Evolutionary conservation across 2,113 vertebrate genomes (phyloP), one percentile per base, ranked within the genome.

Genomic region (Struthio camelus): DNA sequence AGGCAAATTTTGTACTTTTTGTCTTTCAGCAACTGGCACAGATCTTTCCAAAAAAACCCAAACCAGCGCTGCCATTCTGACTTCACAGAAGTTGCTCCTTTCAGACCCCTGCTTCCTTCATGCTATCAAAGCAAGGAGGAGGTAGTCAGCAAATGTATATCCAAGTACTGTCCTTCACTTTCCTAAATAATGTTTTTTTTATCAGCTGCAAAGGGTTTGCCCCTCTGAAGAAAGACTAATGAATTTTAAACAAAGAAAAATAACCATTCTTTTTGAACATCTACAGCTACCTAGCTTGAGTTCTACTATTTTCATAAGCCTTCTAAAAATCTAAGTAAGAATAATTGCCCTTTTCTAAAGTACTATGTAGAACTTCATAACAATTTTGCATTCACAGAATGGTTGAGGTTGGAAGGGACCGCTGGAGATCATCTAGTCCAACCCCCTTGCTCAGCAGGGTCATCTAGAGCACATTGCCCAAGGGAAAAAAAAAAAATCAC

Each of bases 91-190:
- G 72, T 72, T 88, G 81, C 62, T 93, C 24, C 32, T 96, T 92
- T 92, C 32, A 59, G 66, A 81, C 75, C 84, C 93, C 93, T 95
- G 51, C 93, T 92, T 94, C 89, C 73, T 91, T 92, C 72, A 40
- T 51, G 86, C 73, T 85, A n/a, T 64, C 9, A 10, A 13, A 66
- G 32, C 53, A 93, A 95, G 61, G 51, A 80, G 85, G 73, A 94
- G 65, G 81, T 81, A 78, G 92, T 54, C 82, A 95, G 86, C 61
- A 96, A 92, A n/a, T 51, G 18, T 40, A 64, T 81, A 42, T 64
- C 71, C 32, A 51, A 81, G n/a, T 90, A 51, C 7, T 22, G 18
- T 62, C 87, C 58, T 90, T 92, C 80, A 84, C 19, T 84, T 93
- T 89, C 20, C 71, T 87, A 44, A 72, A 77, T 69, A 71, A 18